phyloP scores from a whole-genome alignment of 2,888 invertebrate species.

The Lordiphosa andalusiaca region DNA sequence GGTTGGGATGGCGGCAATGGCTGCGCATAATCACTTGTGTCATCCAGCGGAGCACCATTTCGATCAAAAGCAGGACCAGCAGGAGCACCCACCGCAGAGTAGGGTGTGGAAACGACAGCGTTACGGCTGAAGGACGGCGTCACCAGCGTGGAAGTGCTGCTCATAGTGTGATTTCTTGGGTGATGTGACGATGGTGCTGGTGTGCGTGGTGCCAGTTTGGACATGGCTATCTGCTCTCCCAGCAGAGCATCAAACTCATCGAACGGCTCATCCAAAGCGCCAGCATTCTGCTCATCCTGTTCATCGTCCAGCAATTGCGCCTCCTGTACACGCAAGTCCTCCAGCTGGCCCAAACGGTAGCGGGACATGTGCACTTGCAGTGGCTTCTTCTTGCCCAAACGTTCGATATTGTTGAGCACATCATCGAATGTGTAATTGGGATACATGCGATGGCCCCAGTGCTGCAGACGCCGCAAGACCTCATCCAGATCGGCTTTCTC shows the following conservation, averaged over 20 bases:
- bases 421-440: constrained; percentile 95
- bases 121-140: constrained; percentile 75
- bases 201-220: constrained; percentile 77
- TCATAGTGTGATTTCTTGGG: constrained; percentile 24
- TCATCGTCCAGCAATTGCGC: constrained; percentile 81
- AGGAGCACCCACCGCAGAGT: constrained; percentile 17
- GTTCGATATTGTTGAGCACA: constrained; percentile 88
- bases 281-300: constrained; percentile 67
- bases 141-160: constrained; percentile 45
- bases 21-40: constrained; percentile 69
- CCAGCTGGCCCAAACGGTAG: constrained; percentile 81
- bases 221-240: constrained; percentile 84
- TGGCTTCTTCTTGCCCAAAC: constrained; percentile 89
- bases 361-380: constrained; percentile 87
- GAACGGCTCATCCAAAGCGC: constrained; percentile 80
- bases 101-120: constrained; percentile 74
- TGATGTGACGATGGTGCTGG: constrained; percentile 55
- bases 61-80: constrained; percentile 9
- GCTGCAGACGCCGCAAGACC: constrained; percentile 90
- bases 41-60: constrained; percentile 27
- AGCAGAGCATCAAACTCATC: constrained; percentile 85
- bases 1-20: constrained; percentile 73
- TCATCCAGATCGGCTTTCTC: constrained; percentile 91
- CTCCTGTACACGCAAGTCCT: constrained; percentile 77
- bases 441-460: constrained; percentile 96